Evolutionary conservation across 2,797 vertebrate genomes (phyloP), one percentile per base, ranked within the genome.

Genomic region (Anabas testudineus): DNA sequence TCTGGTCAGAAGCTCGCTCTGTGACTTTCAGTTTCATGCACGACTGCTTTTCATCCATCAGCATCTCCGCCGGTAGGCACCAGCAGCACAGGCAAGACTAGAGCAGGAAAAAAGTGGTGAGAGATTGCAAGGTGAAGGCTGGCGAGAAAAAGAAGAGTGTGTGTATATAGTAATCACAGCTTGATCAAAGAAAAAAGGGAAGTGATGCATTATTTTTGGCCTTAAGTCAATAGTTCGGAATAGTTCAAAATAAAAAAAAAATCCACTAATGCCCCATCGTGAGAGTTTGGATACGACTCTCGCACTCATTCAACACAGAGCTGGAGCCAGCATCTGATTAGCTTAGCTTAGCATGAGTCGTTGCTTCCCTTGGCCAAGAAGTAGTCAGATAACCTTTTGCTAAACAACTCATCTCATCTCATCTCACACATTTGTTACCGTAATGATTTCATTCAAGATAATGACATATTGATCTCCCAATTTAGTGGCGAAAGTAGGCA

Each of bases 61-160:
- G 80, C 83, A 96, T 95, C 83, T 99, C 96, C 53, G 95, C 95
- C 21, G 96, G 95, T 34, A 97, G 94, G 82, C 95, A 97, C 96
- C 97, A 99, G 87, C 97, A 99, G 84, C 96, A 98, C 69, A 99
- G 90, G 83, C 97, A 97, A 2, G 97, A 98, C 98, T 99, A 75
- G 62, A 68, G 32, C 4, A 53, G 48, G 45, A 39, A 51, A 32
- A 10, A 56, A 45, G 22, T 7, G 32, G 15, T 54, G 16, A 51
- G 24, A 6, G 42, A 61, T 19, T 7, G 18, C 30, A 5, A 65
- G 57, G 6, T 5, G 10, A 0, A 2, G 39, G 8, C 45, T 36
- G 21, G 42, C 14, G 59, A n/a, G n/a, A 12, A 49, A 54, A 72
- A 22, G 12, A 0, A 2, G 5, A 34, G 24, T n/a, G 1, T 46